A percentile compares a stretch with the other conserved stretches of the same genome.
phyloP scores from a whole-genome alignment of 1,140 invertebrate genomes.

The Amyelois transitella region DNA sequence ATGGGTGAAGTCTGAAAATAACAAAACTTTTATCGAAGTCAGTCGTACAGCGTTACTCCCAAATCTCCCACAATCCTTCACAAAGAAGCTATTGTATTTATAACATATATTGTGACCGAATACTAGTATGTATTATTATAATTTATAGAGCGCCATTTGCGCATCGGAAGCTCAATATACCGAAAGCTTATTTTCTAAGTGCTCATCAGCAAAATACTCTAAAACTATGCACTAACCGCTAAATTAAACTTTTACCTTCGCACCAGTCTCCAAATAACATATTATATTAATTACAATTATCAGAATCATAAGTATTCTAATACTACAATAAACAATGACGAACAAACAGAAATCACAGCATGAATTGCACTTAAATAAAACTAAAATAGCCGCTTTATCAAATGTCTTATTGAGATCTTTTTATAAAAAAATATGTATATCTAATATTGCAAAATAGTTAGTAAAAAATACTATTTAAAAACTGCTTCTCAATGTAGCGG shows the following conservation, averaged over 20 bases:
- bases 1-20: no score
- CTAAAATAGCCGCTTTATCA: slow-evolving; percentile 22
- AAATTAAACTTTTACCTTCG: slow-evolving; percentile 21
- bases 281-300: slow-evolving; percentile 17
- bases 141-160: neutral
- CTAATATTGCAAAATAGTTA: slow-evolving; percentile 59
- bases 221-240: slow-evolving; percentile 8
- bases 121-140: neutral
- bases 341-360: slow-evolving; percentile 45
- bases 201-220: slow-evolving; percentile 5
- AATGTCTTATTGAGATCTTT: slow-evolving; percentile 47
- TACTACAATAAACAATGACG: slow-evolving; percentile 12
- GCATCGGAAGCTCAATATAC: slow-evolving; percentile 12
- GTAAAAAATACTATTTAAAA: slow-evolving; percentile 37
- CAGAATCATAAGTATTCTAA: slow-evolving; percentile 5
- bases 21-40: no score
- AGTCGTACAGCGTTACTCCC: no score
- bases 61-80: neutral
- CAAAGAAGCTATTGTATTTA: neutral
- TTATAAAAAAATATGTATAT: slow-evolving; percentile 48
- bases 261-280: slow-evolving; percentile 48
- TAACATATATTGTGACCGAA: neutral
- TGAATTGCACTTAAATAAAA: slow-evolving; percentile 40
- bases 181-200: slow-evolving; percentile 28
- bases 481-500: neutral